Percentiles rank a stretch among this genome's conserved stretches.
Conservation (phyloP, 2,797 vertebrate species). For the Tapirus indicus region DNA sequence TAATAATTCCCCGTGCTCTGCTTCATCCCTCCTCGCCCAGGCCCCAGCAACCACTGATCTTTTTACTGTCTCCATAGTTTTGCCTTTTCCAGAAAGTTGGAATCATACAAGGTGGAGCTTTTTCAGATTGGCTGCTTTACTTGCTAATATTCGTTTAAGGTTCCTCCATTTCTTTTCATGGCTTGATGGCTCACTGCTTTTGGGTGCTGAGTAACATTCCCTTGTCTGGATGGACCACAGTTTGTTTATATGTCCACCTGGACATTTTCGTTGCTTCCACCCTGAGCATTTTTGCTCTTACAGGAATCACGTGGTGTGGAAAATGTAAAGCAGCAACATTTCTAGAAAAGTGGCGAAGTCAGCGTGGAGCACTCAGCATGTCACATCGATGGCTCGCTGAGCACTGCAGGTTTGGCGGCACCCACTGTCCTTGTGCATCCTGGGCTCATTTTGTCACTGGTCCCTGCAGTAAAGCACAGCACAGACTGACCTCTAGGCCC, state of each 20-base stretch:
- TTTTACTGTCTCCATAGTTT: not conserved
- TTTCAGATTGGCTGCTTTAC: not conserved
- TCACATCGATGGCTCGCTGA: rapidly evolving
- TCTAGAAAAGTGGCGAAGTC: not conserved
- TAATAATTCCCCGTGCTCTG: not conserved
- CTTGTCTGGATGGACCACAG: not conserved
- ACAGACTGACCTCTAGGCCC: rapidly evolving
- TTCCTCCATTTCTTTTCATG: not conserved
- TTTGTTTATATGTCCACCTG: not conserved
- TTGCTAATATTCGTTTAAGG: no score
- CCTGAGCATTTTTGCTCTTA: no score
- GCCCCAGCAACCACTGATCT: not conserved
- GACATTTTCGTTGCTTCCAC: not conserved
- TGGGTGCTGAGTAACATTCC: not conserved
- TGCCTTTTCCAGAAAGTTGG: not conserved
- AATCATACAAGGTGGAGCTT: not conserved
- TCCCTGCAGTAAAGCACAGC: no score
- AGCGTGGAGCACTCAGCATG: rapidly evolving
- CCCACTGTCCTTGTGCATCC: rapidly evolving
- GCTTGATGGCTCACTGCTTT: not conserved
- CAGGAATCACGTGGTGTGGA: not conserved
- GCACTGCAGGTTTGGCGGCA: rapidly evolving
- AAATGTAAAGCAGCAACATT: rapidly evolving
- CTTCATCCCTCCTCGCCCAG: not conserved
- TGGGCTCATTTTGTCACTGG: not conserved